A percentile compares a stretch with the other conserved stretches of the same genome.
These are phyloP conservation scores for Acronicta alni DNA, from an alignment of 2,888 invertebrate genomes.

Conservation along the genomic window DNA sequence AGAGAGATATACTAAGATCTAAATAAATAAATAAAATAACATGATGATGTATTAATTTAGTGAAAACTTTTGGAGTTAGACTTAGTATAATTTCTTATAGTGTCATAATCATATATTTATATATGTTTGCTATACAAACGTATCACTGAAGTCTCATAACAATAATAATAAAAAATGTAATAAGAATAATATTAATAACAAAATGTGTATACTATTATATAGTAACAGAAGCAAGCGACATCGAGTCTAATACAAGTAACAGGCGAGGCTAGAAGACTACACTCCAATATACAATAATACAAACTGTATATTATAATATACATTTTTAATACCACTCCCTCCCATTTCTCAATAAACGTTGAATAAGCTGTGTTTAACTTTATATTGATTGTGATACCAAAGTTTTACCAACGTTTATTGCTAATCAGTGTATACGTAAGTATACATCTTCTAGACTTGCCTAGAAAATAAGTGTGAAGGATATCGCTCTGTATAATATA, in stretches of 20 bases:
- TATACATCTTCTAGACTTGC: slow-evolving; percentile 33
- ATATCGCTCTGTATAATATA: slow-evolving; percentile 51
- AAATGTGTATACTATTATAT: slow-evolving; percentile 63
- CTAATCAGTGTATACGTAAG: slow-evolving; percentile 1
- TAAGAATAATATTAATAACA: slow-evolving; percentile 72
- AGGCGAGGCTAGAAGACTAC: slow-evolving; percentile 32
- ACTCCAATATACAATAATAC: slow-evolving; percentile 14
- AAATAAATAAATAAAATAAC: slow-evolving; percentile 58
- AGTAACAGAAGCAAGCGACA: slow-evolving; percentile 65
- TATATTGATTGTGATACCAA: not conserved
- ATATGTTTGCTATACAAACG: slow-evolving; percentile 61
- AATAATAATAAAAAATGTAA: slow-evolving; percentile 63
- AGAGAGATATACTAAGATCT: slow-evolving; percentile 61
- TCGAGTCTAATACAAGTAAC: slow-evolving; percentile 57
- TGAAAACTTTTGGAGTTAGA: slow-evolving; percentile 62
- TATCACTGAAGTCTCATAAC: slow-evolving; percentile 63
- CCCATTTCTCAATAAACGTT: not conserved
- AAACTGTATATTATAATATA: slow-evolving; percentile 18
- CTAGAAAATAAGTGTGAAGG: slow-evolving; percentile 48
- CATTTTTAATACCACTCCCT: slow-evolving; percentile 1
- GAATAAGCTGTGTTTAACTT: not conserved
- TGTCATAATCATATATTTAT: slow-evolving; percentile 60
- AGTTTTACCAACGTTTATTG: no score
- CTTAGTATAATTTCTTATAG: slow-evolving; percentile 68
- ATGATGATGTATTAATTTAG: slow-evolving; percentile 55